A percentile compares a stretch with the other conserved stretches of the same genome.
phyloP scores from a whole-genome alignment of 2,113 vertebrate species.

The Cyanistes caeruleus region DNA sequence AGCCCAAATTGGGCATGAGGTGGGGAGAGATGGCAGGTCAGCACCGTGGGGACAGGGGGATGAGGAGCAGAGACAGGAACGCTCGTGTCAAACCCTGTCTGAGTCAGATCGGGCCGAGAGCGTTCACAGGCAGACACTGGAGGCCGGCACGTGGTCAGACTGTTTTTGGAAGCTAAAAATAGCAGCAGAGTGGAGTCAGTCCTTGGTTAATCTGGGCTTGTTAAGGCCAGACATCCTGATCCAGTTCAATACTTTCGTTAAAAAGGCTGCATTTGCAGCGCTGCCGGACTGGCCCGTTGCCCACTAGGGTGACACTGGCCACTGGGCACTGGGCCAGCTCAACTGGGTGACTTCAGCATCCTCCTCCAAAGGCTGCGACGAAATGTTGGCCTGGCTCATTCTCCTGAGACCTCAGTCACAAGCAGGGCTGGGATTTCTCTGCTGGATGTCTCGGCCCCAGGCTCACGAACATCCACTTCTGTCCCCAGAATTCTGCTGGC shows the following conservation, averaged over 20 bases:
- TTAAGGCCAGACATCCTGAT: background rate
- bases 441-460: background rate
- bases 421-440: background rate
- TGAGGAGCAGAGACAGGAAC: rapidly evolving
- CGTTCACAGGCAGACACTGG: background rate
- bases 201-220: background rate
- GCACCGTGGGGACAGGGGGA: rapidly evolving
- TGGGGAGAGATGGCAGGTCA: background rate
- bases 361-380: background rate
- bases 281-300: background rate
- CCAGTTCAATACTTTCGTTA: background rate
- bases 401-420: background rate
- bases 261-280: background rate
- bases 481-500: background rate
- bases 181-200: background rate
- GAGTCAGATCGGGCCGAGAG: background rate
- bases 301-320: slow-evolving; percentile 16
- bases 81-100: background rate
- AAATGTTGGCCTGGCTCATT: background rate
- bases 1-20: rapidly evolving
- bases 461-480: background rate
- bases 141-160: rapidly evolving
- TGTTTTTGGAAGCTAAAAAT: background rate
- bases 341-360: slow-evolving; percentile 3
- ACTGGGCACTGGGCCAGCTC: slow-evolving; percentile 11